A percentile compares a stretch with the other conserved stretches of the same genome.
Evolutionary conservation across 2,113 vertebrate species (phyloP).

Genomic region (Xiphorhynchus elegans): DNA sequence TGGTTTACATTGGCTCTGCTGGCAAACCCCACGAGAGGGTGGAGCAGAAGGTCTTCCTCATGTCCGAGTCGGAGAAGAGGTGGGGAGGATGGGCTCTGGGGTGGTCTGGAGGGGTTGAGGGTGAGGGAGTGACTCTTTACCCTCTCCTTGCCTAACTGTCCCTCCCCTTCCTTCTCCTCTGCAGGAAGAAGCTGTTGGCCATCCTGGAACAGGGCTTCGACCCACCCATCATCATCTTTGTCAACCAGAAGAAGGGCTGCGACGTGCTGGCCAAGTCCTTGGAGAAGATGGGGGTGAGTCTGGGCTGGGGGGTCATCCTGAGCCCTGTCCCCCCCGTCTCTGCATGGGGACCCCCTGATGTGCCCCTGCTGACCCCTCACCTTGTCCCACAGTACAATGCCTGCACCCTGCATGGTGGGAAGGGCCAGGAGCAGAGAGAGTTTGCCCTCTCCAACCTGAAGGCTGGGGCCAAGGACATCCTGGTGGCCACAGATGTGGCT

Average conservation of each 20-base stretch:
- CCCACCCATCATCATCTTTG: constrained; percentile 98
- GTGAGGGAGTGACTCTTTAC: too few relatives aligned
- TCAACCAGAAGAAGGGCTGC: constrained; percentile 99
- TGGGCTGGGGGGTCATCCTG: not conserved
- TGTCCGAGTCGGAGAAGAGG: constrained; percentile 97
- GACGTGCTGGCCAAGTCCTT: constrained; percentile 97
- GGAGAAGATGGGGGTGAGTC: constrained; percentile 97
- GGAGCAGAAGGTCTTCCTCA: constrained; percentile 97
- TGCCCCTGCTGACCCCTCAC: accelerated
- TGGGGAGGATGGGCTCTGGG: not conserved
- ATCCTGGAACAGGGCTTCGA: constrained; percentile 93
- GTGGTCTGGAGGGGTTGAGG: not conserved
- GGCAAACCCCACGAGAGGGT: constrained; percentile 97
- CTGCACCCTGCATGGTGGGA: constrained; percentile 95
- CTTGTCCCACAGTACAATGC: constrained; percentile 88
- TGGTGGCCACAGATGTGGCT: constrained; percentile 97
- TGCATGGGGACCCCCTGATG: accelerated
- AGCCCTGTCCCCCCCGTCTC: accelerated
- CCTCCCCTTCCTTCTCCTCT: not conserved
- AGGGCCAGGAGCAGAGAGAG: constrained; percentile 97
- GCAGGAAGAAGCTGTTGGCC: constrained; percentile 94
- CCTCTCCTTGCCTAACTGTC: not conserved
- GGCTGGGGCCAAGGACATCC: constrained; percentile 96
- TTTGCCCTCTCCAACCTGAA: constrained; percentile 98
- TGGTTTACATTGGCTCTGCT: constrained; percentile 97